Evolutionary conservation across 2,113 vertebrate genomes (phyloP).

Genomic region (Sapajus apella): DNA sequence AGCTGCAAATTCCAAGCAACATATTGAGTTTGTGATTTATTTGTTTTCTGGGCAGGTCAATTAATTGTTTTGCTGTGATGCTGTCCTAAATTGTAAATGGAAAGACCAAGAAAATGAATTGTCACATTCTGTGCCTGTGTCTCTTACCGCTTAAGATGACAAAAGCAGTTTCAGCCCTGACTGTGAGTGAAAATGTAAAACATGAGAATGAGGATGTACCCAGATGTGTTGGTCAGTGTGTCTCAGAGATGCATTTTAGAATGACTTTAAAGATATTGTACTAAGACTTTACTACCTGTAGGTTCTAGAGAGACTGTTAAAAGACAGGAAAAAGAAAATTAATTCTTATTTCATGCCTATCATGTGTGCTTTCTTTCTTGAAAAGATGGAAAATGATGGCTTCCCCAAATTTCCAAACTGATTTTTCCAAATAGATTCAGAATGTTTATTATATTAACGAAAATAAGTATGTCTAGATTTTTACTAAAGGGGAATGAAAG

Average conservation of each 20-base stretch:
- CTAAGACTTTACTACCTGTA: conserved; percentile 59
- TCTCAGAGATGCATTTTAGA: conserved; percentile 55
- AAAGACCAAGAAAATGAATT: conserved; percentile 77
- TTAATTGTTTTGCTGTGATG: conserved; percentile 84
- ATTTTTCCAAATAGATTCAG: not conserved
- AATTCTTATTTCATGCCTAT: not conserved
- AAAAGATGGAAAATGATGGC: not conserved
- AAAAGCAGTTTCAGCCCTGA: conserved; percentile 71
- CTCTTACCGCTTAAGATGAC: conserved; percentile 71
- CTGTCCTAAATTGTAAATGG: conserved; percentile 80
- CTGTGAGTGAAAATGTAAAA: conserved; percentile 59
- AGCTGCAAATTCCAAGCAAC: conserved; percentile 80
- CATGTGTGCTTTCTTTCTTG: not conserved
- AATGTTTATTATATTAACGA: not conserved
- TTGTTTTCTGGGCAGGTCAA: conserved; percentile 80
- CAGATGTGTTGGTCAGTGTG: conserved; percentile 5
- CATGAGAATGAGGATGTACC: conserved; percentile 19
- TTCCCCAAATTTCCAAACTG: not conserved
- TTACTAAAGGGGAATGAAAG: not conserved
- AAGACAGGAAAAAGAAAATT: not conserved
- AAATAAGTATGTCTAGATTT: not conserved
- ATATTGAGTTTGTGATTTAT: conserved; percentile 82
- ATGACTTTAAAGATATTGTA: conserved; percentile 44
- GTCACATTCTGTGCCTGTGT: conserved; percentile 68
- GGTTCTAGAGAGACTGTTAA: not conserved